Base-by-base conservation (phyloP, 2,888 invertebrate genomes). In the Ormyrus nitidulus region DNA sequence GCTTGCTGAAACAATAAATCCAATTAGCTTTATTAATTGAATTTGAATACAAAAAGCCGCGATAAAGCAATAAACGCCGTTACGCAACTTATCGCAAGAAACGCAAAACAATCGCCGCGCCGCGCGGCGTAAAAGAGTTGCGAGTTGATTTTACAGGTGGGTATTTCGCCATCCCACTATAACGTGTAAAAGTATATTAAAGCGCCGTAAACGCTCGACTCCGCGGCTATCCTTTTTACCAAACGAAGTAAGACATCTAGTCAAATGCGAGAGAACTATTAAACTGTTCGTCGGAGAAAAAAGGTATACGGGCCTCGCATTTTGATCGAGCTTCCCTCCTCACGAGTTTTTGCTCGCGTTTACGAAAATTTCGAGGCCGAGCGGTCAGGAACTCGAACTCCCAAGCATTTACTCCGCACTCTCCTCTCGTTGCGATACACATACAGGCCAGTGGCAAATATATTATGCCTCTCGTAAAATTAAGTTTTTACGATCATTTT, bases 401-500 rank as follows among this genome's bases (percentile, higher is more conserved):
- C 34, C 1, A 3, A 34, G 34, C 34, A 34, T 34, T 34, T 34
- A 34, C 34, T 34, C 34, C 46, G 11, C 56, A 5, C 4, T 62
- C 59, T 58, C 66, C 34, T 51, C 64, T 34, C 10, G 19, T 68
- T 44, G 13, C 66, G 61, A 61, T 48, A 59, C 72, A 10, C 34
- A 34, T 3, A 4, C 3, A 19, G 0, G 3, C 64, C 86, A 85
- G 88, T 90, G 89, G 90, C 89, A 89, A 89, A 91, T 90, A 90
- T 90, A 90, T 90, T 90, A 74, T 88, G 88, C 88, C 88, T 88
- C 90, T 90, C 91, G 88, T 91, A 91, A 91, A 91, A 91, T 91
- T 91, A 91, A 90, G 88, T 90, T 90, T 91, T 91, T 91, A 91
- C 90, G 90, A 89, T 89, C 89, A 87, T 90, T 91, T 91, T 91